phyloP scores from a whole-genome alignment of 1,140 invertebrate species.

The Atta colombica region DNA sequence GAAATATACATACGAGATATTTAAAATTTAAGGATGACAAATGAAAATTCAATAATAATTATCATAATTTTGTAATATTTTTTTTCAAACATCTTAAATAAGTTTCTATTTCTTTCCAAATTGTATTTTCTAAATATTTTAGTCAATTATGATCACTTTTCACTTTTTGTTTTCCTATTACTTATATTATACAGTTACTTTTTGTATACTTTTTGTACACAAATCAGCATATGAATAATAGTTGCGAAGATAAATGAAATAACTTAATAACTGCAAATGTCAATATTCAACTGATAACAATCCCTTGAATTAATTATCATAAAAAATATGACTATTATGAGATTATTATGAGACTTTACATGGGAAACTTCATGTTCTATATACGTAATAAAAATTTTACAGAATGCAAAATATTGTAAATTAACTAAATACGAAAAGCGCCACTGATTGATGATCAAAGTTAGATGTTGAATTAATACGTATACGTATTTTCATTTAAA shows the following conservation, averaged over 20 bases:
- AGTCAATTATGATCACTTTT: background rate
- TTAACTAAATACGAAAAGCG: too few relatives aligned
- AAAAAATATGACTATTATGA: constrained; percentile 8
- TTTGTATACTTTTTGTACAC: background rate
- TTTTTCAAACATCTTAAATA: background rate
- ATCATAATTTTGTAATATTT: background rate
- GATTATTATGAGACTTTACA: background rate
- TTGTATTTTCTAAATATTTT: background rate
- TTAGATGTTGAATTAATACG: too few relatives aligned
- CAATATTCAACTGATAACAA: background rate
- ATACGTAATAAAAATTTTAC: background rate
- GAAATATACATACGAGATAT: constrained; percentile 11
- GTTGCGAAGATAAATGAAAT: constrained; percentile 23
- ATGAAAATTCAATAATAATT: background rate
- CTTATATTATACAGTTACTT: background rate
- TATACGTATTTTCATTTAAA: too few relatives aligned
- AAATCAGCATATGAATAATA: constrained; percentile 23
- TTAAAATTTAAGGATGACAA: background rate
- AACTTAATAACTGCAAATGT: background rate
- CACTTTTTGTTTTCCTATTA: background rate
- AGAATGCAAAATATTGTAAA: background rate
- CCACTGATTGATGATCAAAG: too few relatives aligned
- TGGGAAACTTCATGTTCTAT: background rate
- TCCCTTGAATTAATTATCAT: constrained; percentile 5
- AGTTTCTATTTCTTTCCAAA: background rate